Evolutionary conservation across 2,797 vertebrate species (phyloP).

Genomic region (Sebastes jordani): DNA sequence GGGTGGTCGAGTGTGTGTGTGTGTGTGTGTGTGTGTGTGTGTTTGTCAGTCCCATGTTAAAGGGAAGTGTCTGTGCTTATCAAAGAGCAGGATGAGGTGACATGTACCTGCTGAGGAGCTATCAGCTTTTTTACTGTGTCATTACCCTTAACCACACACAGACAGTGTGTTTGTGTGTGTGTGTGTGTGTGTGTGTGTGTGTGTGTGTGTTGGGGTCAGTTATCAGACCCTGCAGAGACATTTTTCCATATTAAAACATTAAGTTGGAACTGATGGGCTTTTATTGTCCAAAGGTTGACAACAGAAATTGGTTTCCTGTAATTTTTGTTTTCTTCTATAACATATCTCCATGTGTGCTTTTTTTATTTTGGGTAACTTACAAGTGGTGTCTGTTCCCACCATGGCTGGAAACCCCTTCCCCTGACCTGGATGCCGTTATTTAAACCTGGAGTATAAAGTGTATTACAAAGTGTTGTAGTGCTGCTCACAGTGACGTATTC

Average conservation of each 20-base stretch:
- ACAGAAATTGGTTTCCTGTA: no score
- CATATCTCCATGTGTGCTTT: no score
- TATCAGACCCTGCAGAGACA: not conserved
- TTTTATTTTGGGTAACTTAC: no score
- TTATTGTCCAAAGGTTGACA: not conserved
- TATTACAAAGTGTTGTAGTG: no score
- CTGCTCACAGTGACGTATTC: not conserved
- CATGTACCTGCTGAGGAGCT: conserved; percentile 74
- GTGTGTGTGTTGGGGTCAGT: not conserved
- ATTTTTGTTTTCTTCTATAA: not conserved
- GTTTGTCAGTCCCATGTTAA: conserved; percentile 65
- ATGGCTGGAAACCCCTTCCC: no score
- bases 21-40: conserved; percentile 42
- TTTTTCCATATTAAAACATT: not conserved
- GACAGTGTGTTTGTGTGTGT: not conserved
- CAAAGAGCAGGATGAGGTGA: conserved; percentile 72
- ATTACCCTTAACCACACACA: conserved; percentile 15
- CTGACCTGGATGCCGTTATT: not conserved
- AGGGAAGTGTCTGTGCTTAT: conserved; percentile 72
- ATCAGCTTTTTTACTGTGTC: conserved; percentile 45
- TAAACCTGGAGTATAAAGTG: not conserved
- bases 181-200: not conserved
- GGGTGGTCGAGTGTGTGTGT: conserved; percentile 27
- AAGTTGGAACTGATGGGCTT: not conserved
- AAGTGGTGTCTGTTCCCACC: no score